A percentile compares a stretch with the other conserved stretches of the same genome.
phyloP scores from a whole-genome alignment of 2,113 vertebrate species.

The Chaetorhynchus papuensis region DNA sequence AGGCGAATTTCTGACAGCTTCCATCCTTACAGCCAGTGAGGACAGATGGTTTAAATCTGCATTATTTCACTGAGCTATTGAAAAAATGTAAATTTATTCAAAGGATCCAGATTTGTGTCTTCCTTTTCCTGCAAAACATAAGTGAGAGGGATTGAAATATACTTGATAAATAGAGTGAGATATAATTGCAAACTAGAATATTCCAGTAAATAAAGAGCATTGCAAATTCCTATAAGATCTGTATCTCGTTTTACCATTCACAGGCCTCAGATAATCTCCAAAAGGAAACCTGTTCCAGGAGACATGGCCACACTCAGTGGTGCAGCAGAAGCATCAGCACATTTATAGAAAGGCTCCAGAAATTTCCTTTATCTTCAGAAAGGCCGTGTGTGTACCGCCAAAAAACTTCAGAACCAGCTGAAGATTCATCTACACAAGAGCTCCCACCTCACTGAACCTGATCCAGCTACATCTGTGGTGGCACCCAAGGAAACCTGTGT shows the following conservation, averaged over 20 bases:
- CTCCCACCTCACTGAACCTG: neutral
- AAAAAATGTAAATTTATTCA: slow-evolving; percentile 24
- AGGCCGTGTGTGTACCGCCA: fast-evolving
- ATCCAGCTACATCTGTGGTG: neutral
- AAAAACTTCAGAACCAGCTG: neutral
- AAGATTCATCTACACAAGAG: neutral
- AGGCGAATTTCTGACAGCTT: neutral
- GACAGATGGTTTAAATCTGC: slow-evolving; percentile 28
- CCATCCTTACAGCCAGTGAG: neutral
- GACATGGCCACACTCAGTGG: neutral
- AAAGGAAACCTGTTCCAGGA: neutral
- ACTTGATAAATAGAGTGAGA: neutral
- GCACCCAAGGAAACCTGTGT: neutral
- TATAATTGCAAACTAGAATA: neutral
- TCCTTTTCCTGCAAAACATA: neutral
- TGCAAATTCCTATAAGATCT: neutral
- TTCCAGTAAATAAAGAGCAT: neutral
- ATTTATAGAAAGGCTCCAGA: neutral
- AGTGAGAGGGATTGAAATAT: neutral
- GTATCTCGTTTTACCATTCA: neutral
- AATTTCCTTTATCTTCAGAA: neutral
- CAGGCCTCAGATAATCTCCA: neutral
- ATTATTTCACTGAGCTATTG: neutral
- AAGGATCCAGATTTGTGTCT: neutral
- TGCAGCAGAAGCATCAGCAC: neutral